A percentile compares a stretch with the other conserved stretches of the same genome.
Evolutionary conservation across 2,888 invertebrate species (phyloP).

Genomic region (Drosophila antonietae): DNA sequence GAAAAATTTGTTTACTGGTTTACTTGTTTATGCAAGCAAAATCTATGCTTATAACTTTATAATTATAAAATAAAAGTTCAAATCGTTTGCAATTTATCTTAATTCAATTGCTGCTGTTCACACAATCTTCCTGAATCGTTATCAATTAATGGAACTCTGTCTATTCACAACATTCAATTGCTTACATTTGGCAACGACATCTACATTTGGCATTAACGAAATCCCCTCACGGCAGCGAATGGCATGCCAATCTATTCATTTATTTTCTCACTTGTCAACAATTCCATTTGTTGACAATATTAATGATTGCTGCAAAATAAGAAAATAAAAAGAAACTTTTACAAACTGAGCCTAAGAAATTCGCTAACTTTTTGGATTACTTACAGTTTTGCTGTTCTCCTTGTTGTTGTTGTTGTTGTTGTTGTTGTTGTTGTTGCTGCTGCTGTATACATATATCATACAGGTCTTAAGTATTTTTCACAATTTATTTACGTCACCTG

Average conservation of each 20-base stretch:
- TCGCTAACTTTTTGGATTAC: conserved; percentile 36
- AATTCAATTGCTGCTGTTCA: not conserved
- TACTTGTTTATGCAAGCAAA: too few species aligned
- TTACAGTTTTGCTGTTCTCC: conserved; percentile 24
- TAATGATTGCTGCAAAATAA: conserved; percentile 60
- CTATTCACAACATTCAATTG: conserved; percentile 9
- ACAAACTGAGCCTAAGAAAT: conserved; percentile 45
- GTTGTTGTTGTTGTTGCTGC: conserved; percentile 16
- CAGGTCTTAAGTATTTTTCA: conserved; percentile 64
- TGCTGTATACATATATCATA: conserved; percentile 68
- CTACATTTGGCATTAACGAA: conserved; percentile 10
- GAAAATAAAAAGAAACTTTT: conserved; percentile 54
- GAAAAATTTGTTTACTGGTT: too few species aligned
- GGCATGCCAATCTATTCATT: conserved; percentile 60
- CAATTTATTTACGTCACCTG: conserved; percentile 76
- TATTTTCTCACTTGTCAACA: conserved; percentile 55
- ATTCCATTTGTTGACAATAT: conserved; percentile 52
- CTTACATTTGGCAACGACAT: conserved; percentile 3
- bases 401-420: conserved; percentile 34
- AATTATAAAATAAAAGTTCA: not conserved
- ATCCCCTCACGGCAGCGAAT: conserved; percentile 6
- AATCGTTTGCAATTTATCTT: not conserved
- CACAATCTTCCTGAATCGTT: not conserved
- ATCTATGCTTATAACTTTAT: too few species aligned
- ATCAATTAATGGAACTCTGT: not conserved